phyloP scores from a whole-genome alignment of 2,113 vertebrate species.

The Cyanistes caeruleus region DNA sequence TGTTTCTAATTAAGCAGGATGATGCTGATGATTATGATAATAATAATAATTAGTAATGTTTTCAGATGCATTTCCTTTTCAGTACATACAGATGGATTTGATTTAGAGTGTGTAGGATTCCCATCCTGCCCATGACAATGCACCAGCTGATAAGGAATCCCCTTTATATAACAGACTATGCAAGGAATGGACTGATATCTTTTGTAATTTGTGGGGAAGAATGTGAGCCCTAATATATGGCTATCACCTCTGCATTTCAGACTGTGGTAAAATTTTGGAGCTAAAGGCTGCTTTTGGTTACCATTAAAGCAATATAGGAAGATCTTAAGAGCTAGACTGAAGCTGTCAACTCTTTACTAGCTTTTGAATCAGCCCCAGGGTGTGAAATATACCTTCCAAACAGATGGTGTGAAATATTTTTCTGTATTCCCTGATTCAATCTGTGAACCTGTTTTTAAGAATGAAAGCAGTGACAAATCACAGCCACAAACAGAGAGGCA shows the following conservation, averaged over 20 bases:
- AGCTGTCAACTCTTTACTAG: background rate
- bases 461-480: background rate
- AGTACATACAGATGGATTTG: background rate
- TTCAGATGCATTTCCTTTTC: background rate
- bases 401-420: background rate
- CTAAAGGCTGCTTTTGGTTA: background rate
- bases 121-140: background rate
- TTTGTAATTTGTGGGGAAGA: background rate
- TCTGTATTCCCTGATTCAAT: slow-evolving; percentile 10
- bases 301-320: background rate
- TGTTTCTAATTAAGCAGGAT: background rate
- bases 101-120: background rate
- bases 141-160: background rate
- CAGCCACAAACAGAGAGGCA: background rate
- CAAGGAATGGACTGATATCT: background rate
- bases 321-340: background rate
- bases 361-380: background rate
- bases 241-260: background rate
- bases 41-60: background rate
- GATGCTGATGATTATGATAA: background rate
- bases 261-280: background rate
- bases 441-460: background rate
- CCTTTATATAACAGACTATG: background rate
- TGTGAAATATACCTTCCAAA: background rate
- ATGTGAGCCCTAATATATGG: background rate